phyloP scores from a whole-genome alignment of 2,797 vertebrate species.

The Anableps anableps region DNA sequence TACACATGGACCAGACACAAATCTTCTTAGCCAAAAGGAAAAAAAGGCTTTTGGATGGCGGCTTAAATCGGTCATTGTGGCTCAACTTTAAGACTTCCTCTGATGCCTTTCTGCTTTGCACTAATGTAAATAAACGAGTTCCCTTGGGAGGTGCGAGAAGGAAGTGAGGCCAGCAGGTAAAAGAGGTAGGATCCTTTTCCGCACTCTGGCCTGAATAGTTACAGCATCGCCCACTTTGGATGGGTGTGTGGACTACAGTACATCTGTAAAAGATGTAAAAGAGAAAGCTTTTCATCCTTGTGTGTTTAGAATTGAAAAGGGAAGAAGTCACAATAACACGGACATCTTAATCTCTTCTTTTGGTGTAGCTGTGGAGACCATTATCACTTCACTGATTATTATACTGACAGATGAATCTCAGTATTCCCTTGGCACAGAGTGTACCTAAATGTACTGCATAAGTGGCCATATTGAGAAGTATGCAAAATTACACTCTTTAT shows the following conservation, averaged over 20 bases:
- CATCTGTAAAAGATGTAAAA: neutral
- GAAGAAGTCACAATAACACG: neutral
- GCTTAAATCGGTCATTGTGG: conserved; percentile 72
- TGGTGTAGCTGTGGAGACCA: neutral
- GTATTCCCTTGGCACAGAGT: neutral
- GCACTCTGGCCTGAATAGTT: neutral
- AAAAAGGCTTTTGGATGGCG: conserved; percentile 76
- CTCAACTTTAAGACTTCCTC: conserved; percentile 79
- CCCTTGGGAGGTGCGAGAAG: neutral
- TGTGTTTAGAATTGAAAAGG: neutral
- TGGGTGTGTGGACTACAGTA: neutral
- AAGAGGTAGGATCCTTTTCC: neutral
- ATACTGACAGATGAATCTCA: conserved; percentile 2
- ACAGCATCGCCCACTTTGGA: neutral
- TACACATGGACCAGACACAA: conserved; percentile 77
- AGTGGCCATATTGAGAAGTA: neutral
- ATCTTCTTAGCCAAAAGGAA: conserved; percentile 81
- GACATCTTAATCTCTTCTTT: neutral
- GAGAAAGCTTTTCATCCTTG: neutral
- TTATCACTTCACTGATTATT: conserved; percentile 2
- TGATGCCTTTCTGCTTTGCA: conserved; percentile 72
- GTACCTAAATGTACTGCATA: neutral
- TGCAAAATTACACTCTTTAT: conserved; percentile 9
- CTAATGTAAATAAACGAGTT: conserved; percentile 81
- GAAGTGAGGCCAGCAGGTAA: neutral